Conservation (phyloP, 35 echinoderm and acorn worm species). For the Ophiothrix spiculata region DNA sequence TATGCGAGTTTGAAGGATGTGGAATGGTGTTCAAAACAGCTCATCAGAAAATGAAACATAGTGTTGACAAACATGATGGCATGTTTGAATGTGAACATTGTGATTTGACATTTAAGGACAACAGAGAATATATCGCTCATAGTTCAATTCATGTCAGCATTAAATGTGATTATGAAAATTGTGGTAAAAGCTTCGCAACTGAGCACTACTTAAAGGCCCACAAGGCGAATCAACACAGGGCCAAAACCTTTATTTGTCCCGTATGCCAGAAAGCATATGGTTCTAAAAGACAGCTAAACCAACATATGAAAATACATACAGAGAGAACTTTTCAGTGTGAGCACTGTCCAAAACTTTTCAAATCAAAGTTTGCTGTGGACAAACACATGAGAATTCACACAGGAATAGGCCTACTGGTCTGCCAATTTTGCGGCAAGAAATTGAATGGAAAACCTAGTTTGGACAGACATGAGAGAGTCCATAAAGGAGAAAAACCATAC, state of each 20-base stretch:
- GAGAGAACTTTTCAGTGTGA: background rate
- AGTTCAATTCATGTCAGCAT: background rate
- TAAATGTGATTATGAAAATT: background rate
- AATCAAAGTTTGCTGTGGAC: background rate
- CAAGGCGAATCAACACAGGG: background rate
- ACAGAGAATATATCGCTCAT: background rate
- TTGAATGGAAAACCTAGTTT: background rate
- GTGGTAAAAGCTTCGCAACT: background rate
- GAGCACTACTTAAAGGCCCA: background rate
- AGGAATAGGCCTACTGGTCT: background rate
- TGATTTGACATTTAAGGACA: background rate
- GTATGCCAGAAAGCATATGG: background rate
- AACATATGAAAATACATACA: background rate
- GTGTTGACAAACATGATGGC: background rate
- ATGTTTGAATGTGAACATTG: background rate
- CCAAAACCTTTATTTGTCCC: background rate
- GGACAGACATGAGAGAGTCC: background rate
- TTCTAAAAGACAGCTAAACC: background rate
- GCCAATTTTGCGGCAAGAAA: slow-evolving; percentile 1
- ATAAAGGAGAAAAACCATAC: background rate
- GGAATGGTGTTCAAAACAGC: background rate
- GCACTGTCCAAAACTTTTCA: background rate
- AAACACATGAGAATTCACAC: background rate
- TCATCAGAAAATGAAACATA: background rate
- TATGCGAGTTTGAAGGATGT: background rate